Percentiles rank a stretch among this genome's conserved stretches.
phyloP scores from a whole-genome alignment of 2,888 invertebrate species.

The Polylopha cassiicola region DNA sequence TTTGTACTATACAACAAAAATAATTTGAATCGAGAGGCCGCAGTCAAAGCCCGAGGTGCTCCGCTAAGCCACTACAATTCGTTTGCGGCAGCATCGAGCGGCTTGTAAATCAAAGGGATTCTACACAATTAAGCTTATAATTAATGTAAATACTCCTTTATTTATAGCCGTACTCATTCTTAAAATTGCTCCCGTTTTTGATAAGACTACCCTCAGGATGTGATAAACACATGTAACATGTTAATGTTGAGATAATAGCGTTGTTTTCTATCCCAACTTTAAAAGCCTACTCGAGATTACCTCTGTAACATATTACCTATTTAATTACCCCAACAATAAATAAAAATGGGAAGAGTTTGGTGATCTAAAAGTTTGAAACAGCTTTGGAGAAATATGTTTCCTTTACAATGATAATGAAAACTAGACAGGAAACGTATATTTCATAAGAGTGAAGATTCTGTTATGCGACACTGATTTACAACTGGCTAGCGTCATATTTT shows the following conservation, averaged over 20 bases:
- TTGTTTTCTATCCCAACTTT: slow-evolving; percentile 37
- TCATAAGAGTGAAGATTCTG: slow-evolving; percentile 47
- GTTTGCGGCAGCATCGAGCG: slow-evolving; percentile 72
- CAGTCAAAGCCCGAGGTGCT: slow-evolving; percentile 58
- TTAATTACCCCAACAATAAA: slow-evolving; percentile 35
- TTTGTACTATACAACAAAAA: slow-evolving; percentile 63
- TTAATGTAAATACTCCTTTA: slow-evolving; percentile 73
- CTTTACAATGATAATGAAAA: slow-evolving; percentile 55
- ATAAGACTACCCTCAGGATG: slow-evolving; percentile 57
- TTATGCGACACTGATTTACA: slow-evolving; percentile 55
- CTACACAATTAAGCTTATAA: slow-evolving; percentile 76
- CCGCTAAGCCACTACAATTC: slow-evolving; percentile 73
- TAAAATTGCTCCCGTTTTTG: slow-evolving; percentile 69
- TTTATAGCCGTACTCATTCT: slow-evolving; percentile 72
- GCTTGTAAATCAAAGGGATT: slow-evolving; percentile 77
- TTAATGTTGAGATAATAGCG: slow-evolving; percentile 59
- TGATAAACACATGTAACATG: slow-evolving; percentile 67
- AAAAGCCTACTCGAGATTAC: slow-evolving; percentile 24
- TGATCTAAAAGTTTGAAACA: slow-evolving; percentile 38
- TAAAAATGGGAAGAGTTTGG: slow-evolving; percentile 28
- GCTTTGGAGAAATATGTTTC: slow-evolving; percentile 57
- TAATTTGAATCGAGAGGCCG: slow-evolving; percentile 63
- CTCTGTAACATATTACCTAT: slow-evolving; percentile 27
- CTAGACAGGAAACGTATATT: slow-evolving; percentile 55
- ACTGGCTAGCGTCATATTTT: slow-evolving; percentile 50